Evolutionary conservation across 92 coral and sea anemone species (phyloP), one percentile per base, ranked within the genome.

Genomic region (Umimayanthus chanpuru): DNA sequence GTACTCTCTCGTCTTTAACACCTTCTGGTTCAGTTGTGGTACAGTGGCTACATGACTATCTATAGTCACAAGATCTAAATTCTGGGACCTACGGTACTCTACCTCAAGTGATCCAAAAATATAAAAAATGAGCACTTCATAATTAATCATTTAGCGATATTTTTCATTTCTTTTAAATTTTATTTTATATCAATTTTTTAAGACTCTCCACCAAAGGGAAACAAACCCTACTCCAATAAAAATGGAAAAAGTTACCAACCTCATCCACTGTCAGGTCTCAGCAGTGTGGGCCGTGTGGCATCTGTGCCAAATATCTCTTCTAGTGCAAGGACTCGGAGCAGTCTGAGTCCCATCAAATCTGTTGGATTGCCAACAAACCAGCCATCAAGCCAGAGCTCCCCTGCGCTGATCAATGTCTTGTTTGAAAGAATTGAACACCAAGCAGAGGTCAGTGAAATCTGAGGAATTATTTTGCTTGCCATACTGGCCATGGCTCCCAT

Each of bases 391-490:
- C 92, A 92, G 86, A 90, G 79, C 26, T 95, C 98, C 26, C 94
- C 96, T 1, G 95, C 98, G 25, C 87, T 96, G 40, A 91, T 96
- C n/a, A 94, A 93, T 91, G 93, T 92, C 28, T 89, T 96, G 86
- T 92, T 91, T 92, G 98, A 96, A 43, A 94, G 94, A 85, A 86
- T 96, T 40, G 96, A 96, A 89, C 94, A 92, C 38, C 98, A 96
- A 78, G 90, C 95, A 9, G 92, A 96, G 96, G 98, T 96, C 87
- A 49, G 72, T 15, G n/a, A n/a, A 26, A 9, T 12, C 20, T 53
- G 20, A 53, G 16, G 18, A 53, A 20, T 53, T 41, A 4, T 20
- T 74, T 29, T 23, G n/a, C 26, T 18, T 61, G 6, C 26, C 7
- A 21, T 21, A 20, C 6, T 18, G 3, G 10, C 18, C 18, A 50